Conservation (phyloP, 2,113 vertebrate species). For the Elephantulus edwardii region DNA sequence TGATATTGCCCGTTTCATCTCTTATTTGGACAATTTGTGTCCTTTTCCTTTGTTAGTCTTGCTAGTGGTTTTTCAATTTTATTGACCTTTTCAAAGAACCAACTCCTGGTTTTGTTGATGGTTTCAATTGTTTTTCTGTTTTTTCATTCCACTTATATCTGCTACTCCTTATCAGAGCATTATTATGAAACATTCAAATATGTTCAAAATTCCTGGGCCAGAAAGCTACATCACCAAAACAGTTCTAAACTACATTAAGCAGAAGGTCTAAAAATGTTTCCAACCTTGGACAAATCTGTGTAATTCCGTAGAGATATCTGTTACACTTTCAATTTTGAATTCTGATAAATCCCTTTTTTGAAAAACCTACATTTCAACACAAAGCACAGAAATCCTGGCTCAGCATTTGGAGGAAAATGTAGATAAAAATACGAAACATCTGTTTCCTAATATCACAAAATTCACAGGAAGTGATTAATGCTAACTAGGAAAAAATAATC, state of each 20-base stretch:
- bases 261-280: not conserved
- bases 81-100: too few relatives aligned
- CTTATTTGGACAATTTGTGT: too few relatives aligned
- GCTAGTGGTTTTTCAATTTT: too few relatives aligned
- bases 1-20: too few relatives aligned
- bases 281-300: not conserved
- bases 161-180: not conserved
- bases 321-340: constrained; percentile 32
- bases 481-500: constrained; percentile 57
- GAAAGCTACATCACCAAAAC: constrained; percentile 14
- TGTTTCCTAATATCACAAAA: constrained; percentile 67
- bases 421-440: constrained; percentile 60
- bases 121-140: too few relatives aligned
- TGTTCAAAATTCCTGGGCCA: not conserved
- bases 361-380: not conserved
- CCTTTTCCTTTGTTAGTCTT: too few relatives aligned
- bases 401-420: constrained; percentile 56
- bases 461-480: constrained; percentile 65
- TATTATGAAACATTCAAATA: not conserved
- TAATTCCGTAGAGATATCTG: constrained; percentile 17
- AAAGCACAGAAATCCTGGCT: not conserved
- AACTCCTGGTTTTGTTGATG: too few relatives aligned
- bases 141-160: too few relatives aligned
- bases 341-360: constrained; percentile 22
- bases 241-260: constrained; percentile 22